Evolutionary conservation across 2,888 invertebrate genomes (phyloP), one percentile per base, ranked within the genome.

Genomic region (Ptychoptera albimana): DNA sequence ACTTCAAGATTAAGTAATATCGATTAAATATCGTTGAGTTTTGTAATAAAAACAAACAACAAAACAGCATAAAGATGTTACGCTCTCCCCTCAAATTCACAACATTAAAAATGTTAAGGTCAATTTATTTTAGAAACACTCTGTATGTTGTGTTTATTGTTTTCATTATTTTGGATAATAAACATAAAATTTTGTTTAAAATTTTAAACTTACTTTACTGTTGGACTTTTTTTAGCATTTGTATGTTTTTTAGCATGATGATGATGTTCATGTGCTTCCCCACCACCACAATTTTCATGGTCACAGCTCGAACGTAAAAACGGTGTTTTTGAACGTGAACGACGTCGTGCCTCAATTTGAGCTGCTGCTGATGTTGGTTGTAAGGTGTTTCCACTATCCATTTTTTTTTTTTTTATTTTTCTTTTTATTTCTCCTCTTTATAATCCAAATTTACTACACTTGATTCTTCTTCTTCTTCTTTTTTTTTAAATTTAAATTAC

Each of bases 291-390:
- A 51, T 64, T 66, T 57, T 75, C 75, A 51, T 64, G 70, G 58
- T 77, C 74, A 54, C 73, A 70, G 54, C 64, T 70, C 45, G 73
- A 73, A 50, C 71, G 67, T 52, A 73, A 60, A 57, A 77, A 76
- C 50, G 80, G 79, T 55, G 80, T 79, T 58, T 74, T 77, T 34
- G 80, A 80, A 53, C 79, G 73, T 54, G 79, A 79, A 66, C 79
- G 73, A 61, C 77, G 74, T 63, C 79, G 67, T 59, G 77, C 11
- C 32, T 32, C 32, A 23, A 23, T 23, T 23, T 5, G 7, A 23
- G 4, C 23, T 23, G 23, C 23, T 23, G 23, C 23, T 23, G 23
- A 3, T 23, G 4, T 7, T 7, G 23, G 23, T 23, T 23, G 23
- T 23, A 23, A 23, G 3, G 23, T 5, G 7, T 23, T 23, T 23